These are phyloP conservation scores for Venustaconcha ellipsiformis DNA, from an alignment of 1,140 invertebrate genomes.

Conservation along the genomic window DNA sequence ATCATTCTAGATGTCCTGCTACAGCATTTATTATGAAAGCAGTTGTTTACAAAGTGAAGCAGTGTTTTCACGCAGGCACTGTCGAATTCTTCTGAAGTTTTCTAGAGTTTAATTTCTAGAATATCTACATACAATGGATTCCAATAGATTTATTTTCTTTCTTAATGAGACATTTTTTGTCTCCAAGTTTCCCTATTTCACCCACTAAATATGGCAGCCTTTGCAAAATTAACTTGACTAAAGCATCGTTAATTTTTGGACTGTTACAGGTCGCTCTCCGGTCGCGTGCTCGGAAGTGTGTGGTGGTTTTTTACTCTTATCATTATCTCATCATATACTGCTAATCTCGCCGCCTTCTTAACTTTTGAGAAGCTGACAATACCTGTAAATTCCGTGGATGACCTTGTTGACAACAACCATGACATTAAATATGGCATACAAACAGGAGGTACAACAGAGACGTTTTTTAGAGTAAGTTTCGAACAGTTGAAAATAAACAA, in stretches of 20 bases:
- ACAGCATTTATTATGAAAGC: no score
- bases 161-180: background rate
- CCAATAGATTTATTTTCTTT: background rate
- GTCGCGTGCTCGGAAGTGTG: slow-evolving; percentile 90
- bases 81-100: background rate
- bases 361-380: slow-evolving; percentile 97
- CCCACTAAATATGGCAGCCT: background rate
- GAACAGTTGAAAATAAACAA: background rate
- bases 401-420: slow-evolving; percentile 91
- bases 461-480: slow-evolving; percentile 37
- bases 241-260: slow-evolving; percentile 75
- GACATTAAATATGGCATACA: slow-evolving; percentile 95
- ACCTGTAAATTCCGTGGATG: slow-evolving; percentile 95
- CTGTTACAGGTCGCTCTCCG: slow-evolving; percentile 77
- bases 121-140: background rate
- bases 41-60: no score
- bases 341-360: slow-evolving; percentile 96
- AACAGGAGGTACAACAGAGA: slow-evolving; percentile 71
- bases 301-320: slow-evolving; percentile 90
- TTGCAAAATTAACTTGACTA: background rate
- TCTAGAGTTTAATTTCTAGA: background rate
- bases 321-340: slow-evolving; percentile 98
- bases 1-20: no score
- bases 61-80: no score
- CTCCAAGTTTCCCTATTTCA: background rate